These are phyloP conservation scores for Mythimna albipuncta DNA, from an alignment of 2,888 invertebrate species.

Conservation along the genomic window DNA sequence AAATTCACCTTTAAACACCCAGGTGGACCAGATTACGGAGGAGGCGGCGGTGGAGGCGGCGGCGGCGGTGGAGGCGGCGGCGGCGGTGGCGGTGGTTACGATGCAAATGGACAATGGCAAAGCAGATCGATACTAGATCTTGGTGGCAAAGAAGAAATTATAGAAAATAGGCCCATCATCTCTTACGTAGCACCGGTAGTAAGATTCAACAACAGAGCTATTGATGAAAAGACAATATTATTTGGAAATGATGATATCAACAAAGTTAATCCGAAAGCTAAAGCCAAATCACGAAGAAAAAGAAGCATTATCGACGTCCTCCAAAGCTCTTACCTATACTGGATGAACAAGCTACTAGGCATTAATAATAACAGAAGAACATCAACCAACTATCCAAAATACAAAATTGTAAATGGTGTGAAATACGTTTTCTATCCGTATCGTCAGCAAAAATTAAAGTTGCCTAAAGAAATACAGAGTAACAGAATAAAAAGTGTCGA, in stretches of 20 bases:
- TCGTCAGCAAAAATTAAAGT: conserved; percentile 73
- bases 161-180: conserved; percentile 68
- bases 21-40: conserved; percentile 84
- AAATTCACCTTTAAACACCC: conserved; percentile 68
- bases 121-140: conserved; percentile 81
- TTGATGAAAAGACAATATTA: conserved; percentile 49
- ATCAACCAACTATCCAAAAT: conserved; percentile 72
- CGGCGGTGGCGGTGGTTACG: conserved; percentile 82
- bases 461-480: conserved; percentile 72
- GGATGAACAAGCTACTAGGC: conserved; percentile 79
- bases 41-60: conserved; percentile 74
- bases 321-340: conserved; percentile 82
- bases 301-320: conserved; percentile 80
- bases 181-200: conserved; percentile 74
- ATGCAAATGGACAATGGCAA: conserved; percentile 88
- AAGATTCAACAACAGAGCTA: conserved; percentile 66
- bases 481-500: conserved; percentile 65
- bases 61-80: conserved; percentile 79
- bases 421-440: conserved; percentile 83
- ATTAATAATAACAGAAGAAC: conserved; percentile 71
- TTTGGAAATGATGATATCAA: conserved; percentile 13
- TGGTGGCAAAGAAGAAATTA: conserved; percentile 61
- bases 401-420: conserved; percentile 81
- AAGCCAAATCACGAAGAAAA: conserved; percentile 74
- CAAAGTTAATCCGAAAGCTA: conserved; percentile 21